phyloP scores from a whole-genome alignment of 2,113 vertebrate species.

The Choloepus hoffmanni region DNA sequence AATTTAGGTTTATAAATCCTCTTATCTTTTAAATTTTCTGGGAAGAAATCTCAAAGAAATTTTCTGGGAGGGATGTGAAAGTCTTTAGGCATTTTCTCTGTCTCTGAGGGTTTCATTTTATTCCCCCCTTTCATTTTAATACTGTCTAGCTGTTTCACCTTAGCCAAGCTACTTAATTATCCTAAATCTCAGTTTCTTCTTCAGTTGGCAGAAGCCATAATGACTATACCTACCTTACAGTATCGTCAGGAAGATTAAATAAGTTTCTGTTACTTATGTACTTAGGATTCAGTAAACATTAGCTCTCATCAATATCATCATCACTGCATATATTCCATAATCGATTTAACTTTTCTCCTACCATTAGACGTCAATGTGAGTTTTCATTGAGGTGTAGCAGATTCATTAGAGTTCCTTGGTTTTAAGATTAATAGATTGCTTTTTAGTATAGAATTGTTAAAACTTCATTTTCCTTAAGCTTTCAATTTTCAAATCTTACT shows the following conservation, averaged over 20 bases:
- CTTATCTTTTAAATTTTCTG: not conserved
- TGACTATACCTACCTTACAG: not conserved
- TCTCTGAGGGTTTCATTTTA: not conserved
- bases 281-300: not conserved
- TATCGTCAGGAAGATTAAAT: not conserved
- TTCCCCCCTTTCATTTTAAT: not conserved
- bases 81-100: not conserved
- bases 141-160: not conserved
- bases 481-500: not conserved
- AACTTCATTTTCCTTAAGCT: not conserved
- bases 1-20: conserved; percentile 20
- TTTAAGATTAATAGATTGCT: conserved; percentile 1
- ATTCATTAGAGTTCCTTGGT: not conserved
- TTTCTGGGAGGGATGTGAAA: not conserved
- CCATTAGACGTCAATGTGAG: not conserved
- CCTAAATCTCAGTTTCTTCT: not conserved
- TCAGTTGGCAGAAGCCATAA: not conserved
- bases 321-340: not conserved
- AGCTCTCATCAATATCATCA: not conserved
- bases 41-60: conserved; percentile 2
- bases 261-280: not conserved
- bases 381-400: not conserved
- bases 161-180: not conserved
- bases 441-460: not conserved
- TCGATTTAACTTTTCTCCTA: not conserved